Percentiles rank a stretch among this genome's conserved stretches.
These are phyloP conservation scores for Cydia fagiglandana DNA, from an alignment of 1,140 invertebrate genomes.

Conservation along the genomic window DNA sequence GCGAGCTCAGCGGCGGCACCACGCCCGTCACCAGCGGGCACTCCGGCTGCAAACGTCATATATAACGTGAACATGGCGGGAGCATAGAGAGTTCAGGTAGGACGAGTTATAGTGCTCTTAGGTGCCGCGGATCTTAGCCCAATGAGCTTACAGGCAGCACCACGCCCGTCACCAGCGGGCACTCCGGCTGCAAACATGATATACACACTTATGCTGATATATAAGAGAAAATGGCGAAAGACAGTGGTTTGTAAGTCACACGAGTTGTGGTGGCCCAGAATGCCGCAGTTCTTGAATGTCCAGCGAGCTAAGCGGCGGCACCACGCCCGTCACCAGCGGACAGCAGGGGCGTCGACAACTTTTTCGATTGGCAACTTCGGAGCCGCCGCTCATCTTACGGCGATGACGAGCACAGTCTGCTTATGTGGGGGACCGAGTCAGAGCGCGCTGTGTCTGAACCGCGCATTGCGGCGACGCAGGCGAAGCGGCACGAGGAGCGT, in stretches of 20 bases:
- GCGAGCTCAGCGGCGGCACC: constrained; percentile 85
- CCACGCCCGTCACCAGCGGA: constrained; percentile 86
- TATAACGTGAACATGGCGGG: background rate
- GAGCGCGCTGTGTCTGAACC: constrained; percentile 76
- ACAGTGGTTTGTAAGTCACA: constrained; percentile 98
- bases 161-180: constrained; percentile 87
- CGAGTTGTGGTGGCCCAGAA: constrained; percentile 98
- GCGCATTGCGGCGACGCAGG: constrained; percentile 87
- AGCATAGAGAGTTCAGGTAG: no score
- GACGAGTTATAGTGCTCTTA: no score
- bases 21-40: constrained; percentile 89
- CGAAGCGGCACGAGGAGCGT: constrained; percentile 89
- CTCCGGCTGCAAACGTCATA: constrained; percentile 75
- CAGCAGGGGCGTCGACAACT: constrained; percentile 62
- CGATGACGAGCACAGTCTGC: no score
- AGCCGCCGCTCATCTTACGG: no score
- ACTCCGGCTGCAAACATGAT: constrained; percentile 79
- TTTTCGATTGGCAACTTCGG: background rate
- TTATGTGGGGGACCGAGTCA: no score
- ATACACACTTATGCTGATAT: no score
- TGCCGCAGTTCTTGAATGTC: constrained; percentile 90
- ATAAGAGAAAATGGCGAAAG: constrained; percentile 96
- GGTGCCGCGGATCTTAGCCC: no score
- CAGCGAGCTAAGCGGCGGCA: constrained; percentile 84
- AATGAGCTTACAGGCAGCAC: constrained; percentile 85